phyloP scores from a whole-genome alignment of 2,888 invertebrate genomes.

The Sarcophaga rosellei region DNA sequence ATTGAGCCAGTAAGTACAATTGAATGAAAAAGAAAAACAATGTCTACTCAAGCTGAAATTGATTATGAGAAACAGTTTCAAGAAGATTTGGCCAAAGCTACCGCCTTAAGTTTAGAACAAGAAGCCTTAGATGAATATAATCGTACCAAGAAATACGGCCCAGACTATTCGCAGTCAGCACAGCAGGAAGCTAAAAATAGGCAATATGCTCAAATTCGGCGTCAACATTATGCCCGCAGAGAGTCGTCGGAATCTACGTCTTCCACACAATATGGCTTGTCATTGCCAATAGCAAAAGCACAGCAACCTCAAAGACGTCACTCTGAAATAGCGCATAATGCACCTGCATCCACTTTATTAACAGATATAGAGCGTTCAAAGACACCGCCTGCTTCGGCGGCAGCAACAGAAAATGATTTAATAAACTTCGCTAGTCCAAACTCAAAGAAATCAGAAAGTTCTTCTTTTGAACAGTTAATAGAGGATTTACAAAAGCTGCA shows the following conservation, averaged over 20 bases:
- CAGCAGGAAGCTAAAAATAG: constrained; percentile 62
- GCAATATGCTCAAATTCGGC: constrained; percentile 69
- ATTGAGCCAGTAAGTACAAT: constrained; percentile 1
- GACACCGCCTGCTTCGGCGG: constrained; percentile 73
- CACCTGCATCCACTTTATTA: constrained; percentile 41
- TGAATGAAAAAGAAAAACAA: constrained; percentile 2
- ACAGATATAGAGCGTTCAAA: constrained; percentile 71
- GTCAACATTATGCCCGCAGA: constrained; percentile 60
- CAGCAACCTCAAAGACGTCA: constrained; percentile 73
- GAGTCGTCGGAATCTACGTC: constrained; percentile 35
- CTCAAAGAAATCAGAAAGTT: constrained; percentile 81
- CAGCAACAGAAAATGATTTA: constrained; percentile 83
- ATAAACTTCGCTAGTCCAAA: constrained; percentile 88
- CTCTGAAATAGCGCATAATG: constrained; percentile 72
- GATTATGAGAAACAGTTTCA: constrained; percentile 92
- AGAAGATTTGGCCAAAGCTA: constrained; percentile 93
- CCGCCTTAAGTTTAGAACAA: constrained; percentile 93
- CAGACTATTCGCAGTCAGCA: constrained; percentile 77
- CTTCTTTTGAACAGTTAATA: constrained; percentile 84
- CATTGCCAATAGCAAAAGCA: constrained; percentile 53
- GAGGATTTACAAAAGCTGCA: constrained; percentile 82
- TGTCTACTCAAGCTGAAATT: constrained; percentile 78
- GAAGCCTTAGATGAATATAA: constrained; percentile 91
- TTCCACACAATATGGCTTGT: constrained; percentile 24
- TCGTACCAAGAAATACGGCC: constrained; percentile 82